Evolutionary conservation across 2,797 vertebrate genomes (phyloP).

Genomic region (Momotus momota): DNA sequence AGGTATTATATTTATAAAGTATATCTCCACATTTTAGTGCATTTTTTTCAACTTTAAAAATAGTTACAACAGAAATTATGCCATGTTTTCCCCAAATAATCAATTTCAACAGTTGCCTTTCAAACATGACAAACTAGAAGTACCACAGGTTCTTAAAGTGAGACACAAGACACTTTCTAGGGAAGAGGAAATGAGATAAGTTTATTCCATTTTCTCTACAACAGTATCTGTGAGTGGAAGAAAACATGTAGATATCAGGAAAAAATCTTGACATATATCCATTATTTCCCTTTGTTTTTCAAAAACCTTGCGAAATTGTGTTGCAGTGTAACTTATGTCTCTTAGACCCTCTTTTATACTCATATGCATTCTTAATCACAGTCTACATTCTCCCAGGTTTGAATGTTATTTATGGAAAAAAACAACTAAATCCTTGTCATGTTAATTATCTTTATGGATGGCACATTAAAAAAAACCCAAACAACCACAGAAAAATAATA

Average conservation of each 20-base stretch:
- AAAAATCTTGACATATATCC: not conserved
- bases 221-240: not conserved
- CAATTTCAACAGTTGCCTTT: not conserved
- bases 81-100: not conserved
- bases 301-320: not conserved
- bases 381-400: not conserved
- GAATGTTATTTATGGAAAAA: not conserved
- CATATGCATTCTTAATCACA: not conserved
- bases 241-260: not conserved
- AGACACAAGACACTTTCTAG: not conserved
- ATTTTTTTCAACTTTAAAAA: constrained; percentile 47
- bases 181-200: not conserved
- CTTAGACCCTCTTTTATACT: not conserved
- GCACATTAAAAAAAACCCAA: not conserved
- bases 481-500: not conserved
- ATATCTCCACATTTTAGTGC: constrained; percentile 48
- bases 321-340: not conserved
- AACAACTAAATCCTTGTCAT: not conserved
- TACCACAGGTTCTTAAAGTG: not conserved
- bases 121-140: not conserved
- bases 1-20: not conserved
- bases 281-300: not conserved
- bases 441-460: not conserved
- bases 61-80: constrained; percentile 44
- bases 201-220: not conserved